Evolutionary conservation across 2,113 vertebrate genomes (phyloP).

Genomic region (Isurus oxyrinchus): DNA sequence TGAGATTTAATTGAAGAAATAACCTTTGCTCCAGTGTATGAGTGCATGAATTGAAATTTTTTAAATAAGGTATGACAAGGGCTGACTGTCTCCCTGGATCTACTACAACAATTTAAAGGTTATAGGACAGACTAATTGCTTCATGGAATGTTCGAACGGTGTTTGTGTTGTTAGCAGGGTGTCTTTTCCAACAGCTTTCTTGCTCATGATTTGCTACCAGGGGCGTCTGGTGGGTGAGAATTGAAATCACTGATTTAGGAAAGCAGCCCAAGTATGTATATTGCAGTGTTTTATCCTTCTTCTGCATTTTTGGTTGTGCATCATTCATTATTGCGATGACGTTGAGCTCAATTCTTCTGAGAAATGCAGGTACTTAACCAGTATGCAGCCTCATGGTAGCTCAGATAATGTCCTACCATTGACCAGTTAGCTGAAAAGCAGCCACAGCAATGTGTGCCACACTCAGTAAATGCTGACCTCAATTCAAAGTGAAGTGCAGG

Average conservation of each 20-base stretch:
- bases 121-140: not conserved
- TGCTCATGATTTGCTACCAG: not conserved
- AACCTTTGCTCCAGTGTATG: not conserved
- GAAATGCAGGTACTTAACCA: too few relatives aligned
- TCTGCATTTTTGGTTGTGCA: too few relatives aligned
- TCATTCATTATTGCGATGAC: too few relatives aligned
- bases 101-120: not conserved
- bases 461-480: too few relatives aligned
- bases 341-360: too few relatives aligned
- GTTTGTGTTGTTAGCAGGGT: not conserved
- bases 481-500: too few relatives aligned
- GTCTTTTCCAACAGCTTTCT: not conserved
- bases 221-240: not conserved
- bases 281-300: too few relatives aligned
- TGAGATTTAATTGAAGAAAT: not conserved
- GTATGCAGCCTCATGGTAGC: too few relatives aligned
- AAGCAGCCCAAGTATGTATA: not conserved
- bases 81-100: not conserved
- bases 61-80: not conserved
- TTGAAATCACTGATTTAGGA: not conserved
- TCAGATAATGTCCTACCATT: too few relatives aligned
- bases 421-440: too few relatives aligned
- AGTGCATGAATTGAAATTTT: not conserved
- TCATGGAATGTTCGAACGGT: not conserved
- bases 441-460: too few relatives aligned